phyloP scores from a whole-genome alignment of 2,113 vertebrate species.

The Phoenicopterus ruber region DNA sequence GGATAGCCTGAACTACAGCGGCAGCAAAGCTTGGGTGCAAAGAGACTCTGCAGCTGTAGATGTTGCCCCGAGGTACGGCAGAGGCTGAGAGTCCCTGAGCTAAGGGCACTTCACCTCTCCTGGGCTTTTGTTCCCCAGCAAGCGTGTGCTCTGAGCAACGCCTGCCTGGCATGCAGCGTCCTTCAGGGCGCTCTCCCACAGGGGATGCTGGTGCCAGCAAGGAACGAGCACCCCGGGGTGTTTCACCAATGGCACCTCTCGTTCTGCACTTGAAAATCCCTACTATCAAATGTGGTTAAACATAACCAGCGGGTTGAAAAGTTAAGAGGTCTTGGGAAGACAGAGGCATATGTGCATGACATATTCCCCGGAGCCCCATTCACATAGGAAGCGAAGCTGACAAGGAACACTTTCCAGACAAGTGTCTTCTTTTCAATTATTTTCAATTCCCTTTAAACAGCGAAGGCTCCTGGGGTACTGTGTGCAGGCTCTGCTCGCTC shows the following conservation, averaged over 20 bases:
- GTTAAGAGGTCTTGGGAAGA: not conserved
- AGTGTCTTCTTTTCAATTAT: conserved; percentile 18
- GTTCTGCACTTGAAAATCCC: not conserved
- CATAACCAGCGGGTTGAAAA: not conserved
- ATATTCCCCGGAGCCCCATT: not conserved
- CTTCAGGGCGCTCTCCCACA: not conserved
- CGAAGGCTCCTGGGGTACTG: not conserved
- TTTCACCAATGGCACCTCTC: not conserved
- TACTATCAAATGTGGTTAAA: not conserved
- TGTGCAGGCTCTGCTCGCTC: not conserved
- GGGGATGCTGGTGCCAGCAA: not conserved
- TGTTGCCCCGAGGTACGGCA: not conserved
- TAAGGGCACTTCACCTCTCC: not conserved
- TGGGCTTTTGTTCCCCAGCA: not conserved
- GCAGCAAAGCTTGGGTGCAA: not conserved
- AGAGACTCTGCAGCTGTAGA: not conserved
- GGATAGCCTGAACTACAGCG: not conserved
- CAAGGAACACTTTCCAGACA: conserved; percentile 20
- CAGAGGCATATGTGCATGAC: not conserved
- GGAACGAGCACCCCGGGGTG: not conserved
- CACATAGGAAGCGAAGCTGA: not conserved
- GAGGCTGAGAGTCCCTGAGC: not conserved
- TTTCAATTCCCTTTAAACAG: not conserved
- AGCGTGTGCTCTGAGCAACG: not conserved
- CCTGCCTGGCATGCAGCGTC: not conserved